phyloP scores from a whole-genome alignment of 2,888 invertebrate species.

The Andrena bicolor region DNA sequence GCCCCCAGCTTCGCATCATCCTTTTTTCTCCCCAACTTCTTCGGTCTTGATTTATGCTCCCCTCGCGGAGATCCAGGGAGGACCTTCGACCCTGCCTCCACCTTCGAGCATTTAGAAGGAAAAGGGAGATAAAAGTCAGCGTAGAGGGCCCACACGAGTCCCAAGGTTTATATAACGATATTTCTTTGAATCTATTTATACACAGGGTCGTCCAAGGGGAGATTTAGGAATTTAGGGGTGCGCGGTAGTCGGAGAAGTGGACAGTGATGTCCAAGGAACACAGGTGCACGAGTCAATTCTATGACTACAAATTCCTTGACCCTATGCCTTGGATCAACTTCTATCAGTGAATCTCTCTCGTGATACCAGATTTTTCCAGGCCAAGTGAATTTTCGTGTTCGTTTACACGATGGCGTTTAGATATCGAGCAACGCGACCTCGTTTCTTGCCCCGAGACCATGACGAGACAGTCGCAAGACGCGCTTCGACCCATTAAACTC shows the following conservation, averaged over 20 bases:
- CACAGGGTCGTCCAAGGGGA: no score
- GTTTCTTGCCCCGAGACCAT: conserved; percentile 22
- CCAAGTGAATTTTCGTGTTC: conserved; percentile 39
- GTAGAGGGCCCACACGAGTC: not conserved
- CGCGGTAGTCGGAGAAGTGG: no score
- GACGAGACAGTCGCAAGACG: conserved; percentile 9
- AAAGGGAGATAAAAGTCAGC: conserved; percentile 20
- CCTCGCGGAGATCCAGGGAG: conserved; percentile 34
- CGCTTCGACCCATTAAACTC: conserved; percentile 42
- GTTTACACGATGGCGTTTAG: conserved; percentile 36
- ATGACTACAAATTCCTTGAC: no score
- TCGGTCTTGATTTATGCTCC: conserved; percentile 64
- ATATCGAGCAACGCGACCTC: conserved; percentile 51
- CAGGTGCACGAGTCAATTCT: no score
- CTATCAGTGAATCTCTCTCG: not conserved
- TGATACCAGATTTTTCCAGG: conserved; percentile 28
- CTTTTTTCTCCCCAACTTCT: conserved; percentile 26
- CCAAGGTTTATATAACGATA: conserved; percentile 2
- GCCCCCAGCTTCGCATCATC: conserved; percentile 4
- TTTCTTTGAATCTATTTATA: not conserved
- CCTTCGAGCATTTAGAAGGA: conserved; percentile 6
- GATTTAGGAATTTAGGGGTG: no score
- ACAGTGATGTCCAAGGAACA: no score
- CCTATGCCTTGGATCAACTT: no score
- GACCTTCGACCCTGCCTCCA: conserved; percentile 43